Evolutionary conservation across 2,888 invertebrate genomes (phyloP).

Genomic region (Dicranocentrus wangi): DNA sequence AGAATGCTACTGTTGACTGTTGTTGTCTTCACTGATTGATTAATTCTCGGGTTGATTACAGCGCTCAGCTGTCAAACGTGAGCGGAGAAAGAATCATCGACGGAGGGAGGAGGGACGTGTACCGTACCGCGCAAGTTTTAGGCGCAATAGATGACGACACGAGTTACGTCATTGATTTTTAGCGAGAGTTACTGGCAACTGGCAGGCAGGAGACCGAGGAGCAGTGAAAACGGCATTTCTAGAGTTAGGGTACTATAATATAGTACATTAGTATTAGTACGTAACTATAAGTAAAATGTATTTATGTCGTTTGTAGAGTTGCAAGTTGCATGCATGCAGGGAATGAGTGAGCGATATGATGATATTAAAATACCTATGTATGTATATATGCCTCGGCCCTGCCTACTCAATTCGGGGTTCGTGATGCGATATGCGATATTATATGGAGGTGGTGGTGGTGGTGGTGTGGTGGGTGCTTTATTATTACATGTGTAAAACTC

Average conservation of each 20-base stretch:
- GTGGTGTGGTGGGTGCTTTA: not conserved
- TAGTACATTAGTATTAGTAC: no score
- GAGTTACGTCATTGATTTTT: conserved; percentile 51
- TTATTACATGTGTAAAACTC: no score
- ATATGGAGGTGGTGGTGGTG: not conserved
- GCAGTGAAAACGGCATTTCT: no score
- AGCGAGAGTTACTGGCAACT: conserved; percentile 22
- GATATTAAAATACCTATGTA: no score
- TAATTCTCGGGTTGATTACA: not conserved
- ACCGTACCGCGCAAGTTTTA: conserved; percentile 67
- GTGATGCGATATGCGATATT: not conserved
- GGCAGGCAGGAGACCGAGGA: conserved; percentile 6
- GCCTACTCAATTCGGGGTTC: no score
- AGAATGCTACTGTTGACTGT: no score
- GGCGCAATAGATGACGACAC: conserved; percentile 64
- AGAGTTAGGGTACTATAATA: no score
- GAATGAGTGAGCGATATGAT: no score
- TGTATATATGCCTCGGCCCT: no score
- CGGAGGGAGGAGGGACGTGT: conserved; percentile 31
- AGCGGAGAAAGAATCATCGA: conserved; percentile 13
- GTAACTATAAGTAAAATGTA: no score
- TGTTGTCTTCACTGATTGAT: no score
- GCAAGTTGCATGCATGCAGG: not conserved
- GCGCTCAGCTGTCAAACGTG: conserved; percentile 66
- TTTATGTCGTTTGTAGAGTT: no score